Percentiles rank a stretch among this genome's conserved stretches.
Evolutionary conservation across 2,888 invertebrate genomes (phyloP).

Genomic region (Nasonovia ribisnigri): DNA sequence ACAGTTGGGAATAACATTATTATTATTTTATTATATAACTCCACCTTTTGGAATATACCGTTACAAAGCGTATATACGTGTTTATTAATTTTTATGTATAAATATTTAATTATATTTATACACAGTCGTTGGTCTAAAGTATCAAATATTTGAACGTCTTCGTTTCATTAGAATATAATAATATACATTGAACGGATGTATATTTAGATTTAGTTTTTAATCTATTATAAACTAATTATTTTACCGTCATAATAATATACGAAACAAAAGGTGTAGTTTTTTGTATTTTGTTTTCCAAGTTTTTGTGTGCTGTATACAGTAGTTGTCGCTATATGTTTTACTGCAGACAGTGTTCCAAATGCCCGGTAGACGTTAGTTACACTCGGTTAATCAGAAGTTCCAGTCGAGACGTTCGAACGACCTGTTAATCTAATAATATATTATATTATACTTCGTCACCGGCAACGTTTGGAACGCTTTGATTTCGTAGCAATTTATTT

Average conservation of each 20-base stretch:
- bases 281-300: slow-evolving; percentile 23
- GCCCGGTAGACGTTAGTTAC: background rate
- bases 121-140: slow-evolving; percentile 28
- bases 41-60: slow-evolving; percentile 55
- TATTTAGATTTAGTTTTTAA: slow-evolving; percentile 51
- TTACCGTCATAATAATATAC: slow-evolving; percentile 27
- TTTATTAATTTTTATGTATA: background rate
- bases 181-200: background rate
- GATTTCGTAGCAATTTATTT: background rate
- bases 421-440: background rate
- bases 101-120: slow-evolving; percentile 16
- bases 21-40: slow-evolving; percentile 40
- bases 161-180: slow-evolving; percentile 43
- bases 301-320: slow-evolving; percentile 34
- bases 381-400: background rate
- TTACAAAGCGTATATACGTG: background rate
- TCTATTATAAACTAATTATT: slow-evolving; percentile 23
- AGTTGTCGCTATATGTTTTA: slow-evolving; percentile 25
- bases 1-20: slow-evolving; percentile 50
- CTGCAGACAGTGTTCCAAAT: slow-evolving; percentile 29
- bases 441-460: background rate
- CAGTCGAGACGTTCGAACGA: background rate
- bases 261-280: slow-evolving; percentile 64
- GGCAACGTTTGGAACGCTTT: slow-evolving; percentile 26
- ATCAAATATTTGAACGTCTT: slow-evolving; percentile 65